Conservation (phyloP, 2,888 invertebrate genomes). For the Meloe dianella region DNA sequence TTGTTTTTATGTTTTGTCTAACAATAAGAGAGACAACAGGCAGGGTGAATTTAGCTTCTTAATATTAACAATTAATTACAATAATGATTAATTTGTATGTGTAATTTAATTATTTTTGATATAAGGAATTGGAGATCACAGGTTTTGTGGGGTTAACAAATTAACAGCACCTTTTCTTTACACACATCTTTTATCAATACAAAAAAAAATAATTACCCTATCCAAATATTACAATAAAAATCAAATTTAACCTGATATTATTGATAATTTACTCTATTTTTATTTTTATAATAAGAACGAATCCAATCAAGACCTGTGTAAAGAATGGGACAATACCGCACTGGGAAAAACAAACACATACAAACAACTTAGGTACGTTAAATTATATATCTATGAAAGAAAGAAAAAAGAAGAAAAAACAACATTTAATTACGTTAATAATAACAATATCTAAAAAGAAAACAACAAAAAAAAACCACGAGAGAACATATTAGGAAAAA, state of each 20-base stretch:
- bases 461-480: slow-evolving; percentile 52
- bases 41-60: slow-evolving; percentile 23
- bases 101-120: slow-evolving; percentile 53
- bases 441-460: too few relatives aligned
- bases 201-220: slow-evolving; percentile 2
- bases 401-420: slow-evolving; percentile 48
- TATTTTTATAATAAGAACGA: too few relatives aligned
- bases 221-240: not conserved
- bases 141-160: slow-evolving; percentile 55
- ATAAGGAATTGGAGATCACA: slow-evolving; percentile 61
- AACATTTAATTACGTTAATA: slow-evolving; percentile 51
- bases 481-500: slow-evolving; percentile 49
- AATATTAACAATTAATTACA: slow-evolving; percentile 53
- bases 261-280: too few relatives aligned
- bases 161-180: slow-evolving; percentile 37
- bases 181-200: slow-evolving; percentile 34
- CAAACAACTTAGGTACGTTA: slow-evolving; percentile 56
- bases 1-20: not conserved
- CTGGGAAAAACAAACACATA: slow-evolving; percentile 54
- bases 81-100: slow-evolving; percentile 56
- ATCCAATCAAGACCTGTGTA: slow-evolving; percentile 30
- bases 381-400: slow-evolving; percentile 44
- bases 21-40: slow-evolving; percentile 4
- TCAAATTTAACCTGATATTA: not conserved
- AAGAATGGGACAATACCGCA: slow-evolving; percentile 46